These are phyloP conservation scores for Agrilus cyanescens DNA, from an alignment of 2,888 invertebrate species.

Conservation along the genomic window DNA sequence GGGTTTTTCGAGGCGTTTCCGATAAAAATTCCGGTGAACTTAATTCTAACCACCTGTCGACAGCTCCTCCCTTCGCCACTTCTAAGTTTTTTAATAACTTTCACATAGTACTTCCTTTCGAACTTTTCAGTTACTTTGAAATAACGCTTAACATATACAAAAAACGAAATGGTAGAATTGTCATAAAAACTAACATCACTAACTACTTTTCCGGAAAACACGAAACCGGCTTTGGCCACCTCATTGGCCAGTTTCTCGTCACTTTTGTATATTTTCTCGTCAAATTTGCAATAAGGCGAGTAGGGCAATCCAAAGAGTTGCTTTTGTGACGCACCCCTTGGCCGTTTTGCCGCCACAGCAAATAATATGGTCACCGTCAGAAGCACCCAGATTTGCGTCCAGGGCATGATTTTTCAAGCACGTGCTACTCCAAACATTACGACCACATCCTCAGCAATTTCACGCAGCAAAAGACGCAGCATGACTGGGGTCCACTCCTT, in stretches of 20 bases:
- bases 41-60: conserved; percentile 29
- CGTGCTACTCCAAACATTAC: conserved; percentile 13
- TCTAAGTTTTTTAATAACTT: conserved; percentile 27
- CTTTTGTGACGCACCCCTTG: conserved; percentile 13
- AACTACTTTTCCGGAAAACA: conserved; percentile 33
- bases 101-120: conserved; percentile 25
- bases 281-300: conserved; percentile 30
- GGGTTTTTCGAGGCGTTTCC: conserved; percentile 18
- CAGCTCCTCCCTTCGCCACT: conserved; percentile 33
- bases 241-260: conserved; percentile 24
- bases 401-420: conserved; percentile 11
- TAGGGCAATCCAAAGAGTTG: conserved; percentile 16
- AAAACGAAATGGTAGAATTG: conserved; percentile 26
- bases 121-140: conserved; percentile 28
- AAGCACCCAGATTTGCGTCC: conserved; percentile 11
- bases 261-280: conserved; percentile 28
- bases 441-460: conserved; percentile 13
- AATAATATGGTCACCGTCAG: conserved; percentile 7
- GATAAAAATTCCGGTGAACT: conserved; percentile 34
- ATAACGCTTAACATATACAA: conserved; percentile 29
- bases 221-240: conserved; percentile 25
- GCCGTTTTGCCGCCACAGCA: conserved; percentile 7
- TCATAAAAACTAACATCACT: conserved; percentile 24
- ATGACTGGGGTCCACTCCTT: conserved; percentile 31
- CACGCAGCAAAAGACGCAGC: conserved; percentile 28